A percentile compares a stretch with the other conserved stretches of the same genome.
Evolutionary conservation across 2,888 invertebrate genomes (phyloP).

Genomic region (Esperia sulphurella): DNA sequence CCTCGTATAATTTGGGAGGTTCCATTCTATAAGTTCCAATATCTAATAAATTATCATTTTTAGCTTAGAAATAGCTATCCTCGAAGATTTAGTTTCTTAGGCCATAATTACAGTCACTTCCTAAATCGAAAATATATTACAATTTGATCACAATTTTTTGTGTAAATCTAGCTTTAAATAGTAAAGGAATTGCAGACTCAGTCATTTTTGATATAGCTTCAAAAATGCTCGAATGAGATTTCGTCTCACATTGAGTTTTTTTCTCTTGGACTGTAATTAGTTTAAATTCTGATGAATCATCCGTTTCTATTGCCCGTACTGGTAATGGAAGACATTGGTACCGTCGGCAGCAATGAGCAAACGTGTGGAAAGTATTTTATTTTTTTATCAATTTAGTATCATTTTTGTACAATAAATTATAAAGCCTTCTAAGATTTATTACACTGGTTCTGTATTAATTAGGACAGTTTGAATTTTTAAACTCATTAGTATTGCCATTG

Average conservation of each 20-base stretch:
- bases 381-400: neutral
- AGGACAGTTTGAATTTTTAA: neutral
- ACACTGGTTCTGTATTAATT: neutral
- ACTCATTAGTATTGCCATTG: constrained; percentile 1
- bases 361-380: neutral
- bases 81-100: too few relatives aligned
- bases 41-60: constrained; percentile 13
- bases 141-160: constrained; percentile 1
- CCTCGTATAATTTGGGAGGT: constrained; percentile 1
- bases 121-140: neutral
- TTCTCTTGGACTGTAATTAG: constrained; percentile 64
- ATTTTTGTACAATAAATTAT: constrained; percentile 5
- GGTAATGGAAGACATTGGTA: constrained; percentile 43
- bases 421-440: constrained; percentile 2
- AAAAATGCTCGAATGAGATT: constrained; percentile 47
- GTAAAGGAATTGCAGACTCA: constrained; percentile 32
- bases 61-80: neutral
- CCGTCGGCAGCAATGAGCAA: constrained; percentile 6
- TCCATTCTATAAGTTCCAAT: constrained; percentile 11
- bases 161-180: constrained; percentile 12
- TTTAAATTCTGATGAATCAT: constrained; percentile 76
- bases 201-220: constrained; percentile 56
- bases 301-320: constrained; percentile 62
- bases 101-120: neutral
- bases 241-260: constrained; percentile 64